Percentiles rank a stretch among this genome's conserved stretches.
Evolutionary conservation across 1,140 invertebrate genomes (phyloP).

Genomic region (Drosophila sechellia): DNA sequence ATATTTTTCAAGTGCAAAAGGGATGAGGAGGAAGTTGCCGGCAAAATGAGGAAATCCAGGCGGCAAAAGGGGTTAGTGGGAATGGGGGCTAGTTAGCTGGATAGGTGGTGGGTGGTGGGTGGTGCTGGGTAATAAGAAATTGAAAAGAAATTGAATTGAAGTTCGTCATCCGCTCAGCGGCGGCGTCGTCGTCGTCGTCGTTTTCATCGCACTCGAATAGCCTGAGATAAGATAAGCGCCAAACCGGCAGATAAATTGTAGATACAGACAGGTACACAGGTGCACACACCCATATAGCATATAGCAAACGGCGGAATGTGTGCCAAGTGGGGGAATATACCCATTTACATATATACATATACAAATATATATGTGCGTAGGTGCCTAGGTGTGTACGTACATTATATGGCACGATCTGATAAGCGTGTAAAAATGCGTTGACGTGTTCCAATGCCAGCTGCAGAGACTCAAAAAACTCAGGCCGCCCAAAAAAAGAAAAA

Average conservation of each 20-base stretch:
- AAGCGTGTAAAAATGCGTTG: constrained; percentile 61
- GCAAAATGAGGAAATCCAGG: neutral
- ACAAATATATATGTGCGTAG: neutral
- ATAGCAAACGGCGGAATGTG: constrained; percentile 29
- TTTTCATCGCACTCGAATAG: constrained; percentile 34
- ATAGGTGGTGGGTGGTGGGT: neutral
- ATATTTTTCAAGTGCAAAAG: neutral
- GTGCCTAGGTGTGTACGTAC: neutral
- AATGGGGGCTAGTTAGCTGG: neutral
- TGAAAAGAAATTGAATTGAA: constrained; percentile 79
- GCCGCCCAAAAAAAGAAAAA: constrained; percentile 8
- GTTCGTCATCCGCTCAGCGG: constrained; percentile 44
- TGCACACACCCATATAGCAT: constrained; percentile 2
- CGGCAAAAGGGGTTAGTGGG: neutral
- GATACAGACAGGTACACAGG: constrained; percentile 26
- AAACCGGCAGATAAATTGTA: constrained; percentile 57
- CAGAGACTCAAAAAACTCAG: constrained; percentile 24
- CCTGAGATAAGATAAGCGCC: constrained; percentile 64
- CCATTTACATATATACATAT: neutral
- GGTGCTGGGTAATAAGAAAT: constrained; percentile 50
- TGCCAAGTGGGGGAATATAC: constrained; percentile 21
- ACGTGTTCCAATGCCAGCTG: constrained; percentile 56
- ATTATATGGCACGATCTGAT: constrained; percentile 50
- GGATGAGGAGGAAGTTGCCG: neutral
- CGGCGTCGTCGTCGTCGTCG: constrained; percentile 17